Evolutionary conservation across 1,140 invertebrate species (phyloP).

Genomic region (Kradibia gibbosae): DNA sequence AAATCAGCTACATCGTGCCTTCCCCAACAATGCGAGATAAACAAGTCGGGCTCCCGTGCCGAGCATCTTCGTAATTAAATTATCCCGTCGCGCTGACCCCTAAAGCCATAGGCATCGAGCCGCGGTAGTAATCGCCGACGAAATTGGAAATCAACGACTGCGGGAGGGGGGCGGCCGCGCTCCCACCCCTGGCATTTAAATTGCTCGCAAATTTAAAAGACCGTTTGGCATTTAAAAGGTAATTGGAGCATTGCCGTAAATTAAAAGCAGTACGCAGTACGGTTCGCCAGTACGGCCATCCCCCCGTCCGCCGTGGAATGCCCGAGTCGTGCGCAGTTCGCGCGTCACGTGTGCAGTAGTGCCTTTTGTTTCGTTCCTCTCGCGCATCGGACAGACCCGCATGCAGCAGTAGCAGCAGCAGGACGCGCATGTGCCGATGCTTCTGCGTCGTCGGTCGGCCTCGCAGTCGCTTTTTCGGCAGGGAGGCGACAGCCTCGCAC

Average conservation of each 20-base stretch:
- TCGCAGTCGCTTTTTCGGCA: too few species aligned
- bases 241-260: background rate
- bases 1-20: too few species aligned
- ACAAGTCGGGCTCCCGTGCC: too few species aligned
- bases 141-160: too few species aligned
- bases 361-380: conserved; percentile 22
- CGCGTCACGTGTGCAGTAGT: conserved; percentile 30
- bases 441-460: background rate
- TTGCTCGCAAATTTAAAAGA: background rate
- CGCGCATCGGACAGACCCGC: conserved; percentile 23
- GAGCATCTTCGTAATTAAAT: too few species aligned
- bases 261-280: background rate
- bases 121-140: too few species aligned
- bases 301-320: background rate
- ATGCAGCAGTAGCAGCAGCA: too few species aligned
- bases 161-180: too few species aligned
- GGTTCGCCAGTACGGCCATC: background rate
- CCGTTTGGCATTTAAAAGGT: background rate
- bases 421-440: background rate
- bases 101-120: too few species aligned
- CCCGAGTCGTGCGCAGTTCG: conserved; percentile 26
- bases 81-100: too few species aligned
- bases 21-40: too few species aligned
- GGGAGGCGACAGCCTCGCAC: too few species aligned
- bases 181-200: background rate